Evolutionary conservation across 2,888 invertebrate genomes (phyloP).

Genomic region (Tetheella fluctuosa): DNA sequence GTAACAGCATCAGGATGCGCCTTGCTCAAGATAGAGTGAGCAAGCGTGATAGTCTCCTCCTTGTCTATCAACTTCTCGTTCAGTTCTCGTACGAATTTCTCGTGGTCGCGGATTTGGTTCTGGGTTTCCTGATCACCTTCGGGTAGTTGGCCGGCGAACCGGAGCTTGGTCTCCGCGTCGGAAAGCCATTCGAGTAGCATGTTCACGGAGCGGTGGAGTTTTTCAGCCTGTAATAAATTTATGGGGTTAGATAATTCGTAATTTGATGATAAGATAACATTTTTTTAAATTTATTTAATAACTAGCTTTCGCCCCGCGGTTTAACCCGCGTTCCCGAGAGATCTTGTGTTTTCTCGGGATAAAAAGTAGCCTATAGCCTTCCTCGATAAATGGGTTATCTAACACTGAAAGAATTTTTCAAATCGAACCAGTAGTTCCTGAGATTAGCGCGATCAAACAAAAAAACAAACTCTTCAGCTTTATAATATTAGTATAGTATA

Average conservation of each 20-base stretch:
- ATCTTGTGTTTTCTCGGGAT: too few species aligned
- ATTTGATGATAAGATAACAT: too few species aligned
- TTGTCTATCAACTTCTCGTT: slow-evolving; percentile 93
- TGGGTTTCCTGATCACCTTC: slow-evolving; percentile 95
- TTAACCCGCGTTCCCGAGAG: too few species aligned
- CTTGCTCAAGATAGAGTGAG: slow-evolving; percentile 93
- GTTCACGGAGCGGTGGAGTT: slow-evolving; percentile 96
- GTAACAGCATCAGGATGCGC: slow-evolving; percentile 99
- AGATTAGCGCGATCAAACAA: too few species aligned
- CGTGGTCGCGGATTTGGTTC: slow-evolving; percentile 93
- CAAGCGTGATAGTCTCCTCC: slow-evolving; percentile 93
- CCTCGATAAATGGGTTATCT: too few species aligned
- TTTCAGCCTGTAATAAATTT: slow-evolving; percentile 88
- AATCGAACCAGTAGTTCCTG: too few species aligned
- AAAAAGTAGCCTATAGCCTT: too few species aligned
- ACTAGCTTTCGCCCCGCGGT: too few species aligned
- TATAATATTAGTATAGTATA: too few species aligned
- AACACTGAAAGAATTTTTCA: too few species aligned
- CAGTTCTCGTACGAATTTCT: slow-evolving; percentile 91
- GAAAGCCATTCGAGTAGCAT: slow-evolving; percentile 97
- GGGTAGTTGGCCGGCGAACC: slow-evolving; percentile 96
- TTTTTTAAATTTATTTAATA: too few species aligned
- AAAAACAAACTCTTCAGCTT: too few species aligned
- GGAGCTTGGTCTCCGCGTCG: slow-evolving; percentile 96
- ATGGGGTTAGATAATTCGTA: background rate